Conservation (phyloP, 2,888 invertebrate genomes). For the Rhagonycha lutea region DNA sequence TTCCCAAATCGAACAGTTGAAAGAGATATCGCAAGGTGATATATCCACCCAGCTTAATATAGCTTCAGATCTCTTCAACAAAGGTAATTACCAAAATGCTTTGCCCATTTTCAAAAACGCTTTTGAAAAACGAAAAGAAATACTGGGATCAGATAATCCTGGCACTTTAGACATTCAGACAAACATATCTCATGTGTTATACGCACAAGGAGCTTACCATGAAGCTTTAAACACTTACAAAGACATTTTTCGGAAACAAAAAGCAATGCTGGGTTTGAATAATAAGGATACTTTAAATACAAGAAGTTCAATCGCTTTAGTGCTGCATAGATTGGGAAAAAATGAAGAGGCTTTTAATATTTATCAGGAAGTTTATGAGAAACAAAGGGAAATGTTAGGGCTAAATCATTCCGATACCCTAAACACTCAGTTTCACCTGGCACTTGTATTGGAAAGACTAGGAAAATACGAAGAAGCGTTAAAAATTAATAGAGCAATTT, state of each 20-base stretch:
- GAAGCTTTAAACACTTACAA: not conserved
- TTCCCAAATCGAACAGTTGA: not conserved
- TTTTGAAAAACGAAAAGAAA: not conserved
- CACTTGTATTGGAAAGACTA: not conserved
- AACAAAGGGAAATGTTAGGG: not conserved
- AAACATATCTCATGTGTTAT: not conserved
- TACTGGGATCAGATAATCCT: not conserved
- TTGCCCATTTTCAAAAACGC: not conserved
- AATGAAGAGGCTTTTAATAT: not conserved
- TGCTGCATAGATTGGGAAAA: not conserved
- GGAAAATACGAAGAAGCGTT: not conserved
- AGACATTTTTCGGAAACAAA: not conserved
- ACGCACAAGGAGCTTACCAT: not conserved
- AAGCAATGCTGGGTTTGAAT: not conserved
- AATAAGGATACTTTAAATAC: not conserved
- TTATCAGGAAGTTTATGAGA: not conserved
- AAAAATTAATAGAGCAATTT: not conserved
- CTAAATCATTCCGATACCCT: not conserved
- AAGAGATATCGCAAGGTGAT: not conserved
- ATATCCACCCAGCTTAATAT: not conserved
- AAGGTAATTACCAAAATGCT: not conserved
- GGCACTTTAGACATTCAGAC: not conserved
- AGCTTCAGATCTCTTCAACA: not conserved
- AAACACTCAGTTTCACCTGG: not conserved
- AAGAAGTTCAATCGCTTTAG: not conserved